phyloP scores from a whole-genome alignment of 2,113 vertebrate genomes.

The Canis aureus region DNA sequence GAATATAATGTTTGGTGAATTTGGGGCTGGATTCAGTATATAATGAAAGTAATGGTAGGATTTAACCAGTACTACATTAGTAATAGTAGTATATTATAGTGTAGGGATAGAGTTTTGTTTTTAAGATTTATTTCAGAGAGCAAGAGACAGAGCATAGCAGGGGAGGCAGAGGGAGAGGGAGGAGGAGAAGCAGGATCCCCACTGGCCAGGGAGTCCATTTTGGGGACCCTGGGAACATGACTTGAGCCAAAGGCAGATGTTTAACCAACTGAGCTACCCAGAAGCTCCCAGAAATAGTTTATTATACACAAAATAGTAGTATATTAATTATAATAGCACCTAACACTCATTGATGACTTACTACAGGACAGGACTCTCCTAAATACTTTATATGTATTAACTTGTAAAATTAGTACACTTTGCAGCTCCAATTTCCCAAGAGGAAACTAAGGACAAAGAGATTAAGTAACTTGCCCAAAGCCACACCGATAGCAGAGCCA shows the following conservation, averaged over 20 bases:
- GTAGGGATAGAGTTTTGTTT: neutral
- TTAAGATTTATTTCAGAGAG: neutral
- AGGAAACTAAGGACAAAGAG: slow-evolving; percentile 1
- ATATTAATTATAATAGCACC: neutral
- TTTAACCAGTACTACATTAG: neutral
- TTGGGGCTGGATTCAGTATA: neutral
- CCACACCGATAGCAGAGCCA: neutral
- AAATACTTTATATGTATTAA: neutral
- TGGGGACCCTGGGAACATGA: neutral
- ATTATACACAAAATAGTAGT: neutral
- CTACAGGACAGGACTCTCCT: neutral
- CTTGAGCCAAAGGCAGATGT: neutral
- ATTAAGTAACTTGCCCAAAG: neutral
- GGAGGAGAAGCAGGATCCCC: neutral
- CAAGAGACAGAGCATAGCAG: neutral
- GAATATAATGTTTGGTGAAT: neutral
- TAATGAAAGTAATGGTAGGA: neutral
- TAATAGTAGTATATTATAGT: neutral
- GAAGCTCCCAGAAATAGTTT: neutral
- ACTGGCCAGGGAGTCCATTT: neutral
- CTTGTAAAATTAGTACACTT: neutral
- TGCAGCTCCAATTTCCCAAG: neutral
- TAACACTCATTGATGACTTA: neutral
- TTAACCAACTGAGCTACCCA: neutral
- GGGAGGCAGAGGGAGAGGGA: neutral